Evolutionary conservation across 2,888 invertebrate genomes (phyloP).

Genomic region (Erannis defoliaria): DNA sequence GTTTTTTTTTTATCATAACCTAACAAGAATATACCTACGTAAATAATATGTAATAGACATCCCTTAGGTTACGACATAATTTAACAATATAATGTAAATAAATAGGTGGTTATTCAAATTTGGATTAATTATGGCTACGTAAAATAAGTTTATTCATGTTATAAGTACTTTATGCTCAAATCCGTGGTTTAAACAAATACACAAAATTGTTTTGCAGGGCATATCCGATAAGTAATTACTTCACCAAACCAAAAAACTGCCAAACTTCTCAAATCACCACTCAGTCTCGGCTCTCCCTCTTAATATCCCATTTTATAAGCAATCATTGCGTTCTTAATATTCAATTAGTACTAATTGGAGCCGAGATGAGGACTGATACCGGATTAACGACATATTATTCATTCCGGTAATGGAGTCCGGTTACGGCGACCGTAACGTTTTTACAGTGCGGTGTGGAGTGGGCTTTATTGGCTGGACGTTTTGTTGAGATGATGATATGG

Average conservation of each 20-base stretch:
- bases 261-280: conserved; percentile 40
- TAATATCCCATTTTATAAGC: conserved; percentile 73
- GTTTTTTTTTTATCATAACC: too few species aligned
- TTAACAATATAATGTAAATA: too few species aligned
- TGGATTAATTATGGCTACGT: too few species aligned
- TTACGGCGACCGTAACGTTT: conserved; percentile 73
- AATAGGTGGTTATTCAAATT: too few species aligned
- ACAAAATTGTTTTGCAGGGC: not conserved
- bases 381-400: conserved; percentile 72
- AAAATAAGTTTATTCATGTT: too few species aligned
- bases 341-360: conserved; percentile 78
- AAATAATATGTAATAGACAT: too few species aligned
- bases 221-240: conserved; percentile 6
- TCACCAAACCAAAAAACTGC: conserved; percentile 6
- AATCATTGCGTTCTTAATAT: conserved; percentile 75
- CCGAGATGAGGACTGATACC: conserved; percentile 71
- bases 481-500: conserved; percentile 33
- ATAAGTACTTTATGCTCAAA: too few species aligned
- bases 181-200: too few species aligned
- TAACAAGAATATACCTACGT: too few species aligned
- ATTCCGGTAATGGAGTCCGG: conserved; percentile 76
- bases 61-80: too few species aligned
- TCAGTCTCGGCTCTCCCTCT: conserved; percentile 48
- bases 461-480: conserved; percentile 45
- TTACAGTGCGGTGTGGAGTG: conserved; percentile 59